These are phyloP conservation scores for Drosophila nannoptera DNA, from an alignment of 1,140 invertebrate genomes.

Conservation along the genomic window DNA sequence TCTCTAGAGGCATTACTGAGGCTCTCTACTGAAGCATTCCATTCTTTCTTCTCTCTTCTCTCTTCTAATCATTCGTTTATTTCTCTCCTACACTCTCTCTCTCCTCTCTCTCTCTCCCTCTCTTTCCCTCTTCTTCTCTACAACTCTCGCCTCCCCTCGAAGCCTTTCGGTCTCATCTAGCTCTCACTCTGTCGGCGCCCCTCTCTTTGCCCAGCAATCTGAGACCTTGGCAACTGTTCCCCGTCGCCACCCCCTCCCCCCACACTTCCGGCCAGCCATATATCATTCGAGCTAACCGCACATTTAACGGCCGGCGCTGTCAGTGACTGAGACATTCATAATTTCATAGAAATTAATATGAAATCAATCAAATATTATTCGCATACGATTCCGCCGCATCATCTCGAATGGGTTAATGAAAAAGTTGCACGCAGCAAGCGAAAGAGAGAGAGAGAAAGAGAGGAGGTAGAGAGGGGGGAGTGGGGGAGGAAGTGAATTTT, in stretches of 20 bases:
- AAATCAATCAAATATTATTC: slow-evolving; percentile 73
- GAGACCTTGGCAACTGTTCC: too few relatives aligned
- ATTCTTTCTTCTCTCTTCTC: too few relatives aligned
- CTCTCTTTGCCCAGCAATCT: too few relatives aligned
- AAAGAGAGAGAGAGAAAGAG: slow-evolving; percentile 28
- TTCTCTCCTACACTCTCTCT: too few relatives aligned
- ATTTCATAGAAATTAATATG: slow-evolving; percentile 68
- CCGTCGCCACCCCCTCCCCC: neutral
- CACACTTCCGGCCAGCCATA: neutral
- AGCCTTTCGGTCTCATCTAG: too few relatives aligned
- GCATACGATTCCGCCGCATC: slow-evolving; percentile 48
- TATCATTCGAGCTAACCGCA: slow-evolving; percentile 44
- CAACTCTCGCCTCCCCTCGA: too few relatives aligned
- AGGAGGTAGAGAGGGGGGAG: slow-evolving; percentile 30
- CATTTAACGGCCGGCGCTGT: slow-evolving; percentile 3
- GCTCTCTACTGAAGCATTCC: too few relatives aligned
- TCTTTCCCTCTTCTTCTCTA: too few relatives aligned
- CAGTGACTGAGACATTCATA: slow-evolving; percentile 45
- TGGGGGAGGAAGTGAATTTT: slow-evolving; percentile 40
- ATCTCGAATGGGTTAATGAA: slow-evolving; percentile 59
- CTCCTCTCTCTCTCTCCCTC: too few relatives aligned
- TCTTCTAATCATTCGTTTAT: too few relatives aligned
- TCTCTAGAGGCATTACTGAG: too few relatives aligned
- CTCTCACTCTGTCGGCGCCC: too few relatives aligned
- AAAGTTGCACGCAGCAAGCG: slow-evolving; percentile 42